Evolutionary conservation across 1,140 invertebrate species (phyloP), one percentile per base, ranked within the genome.

Genomic region (Listronotus bonariensis): DNA sequence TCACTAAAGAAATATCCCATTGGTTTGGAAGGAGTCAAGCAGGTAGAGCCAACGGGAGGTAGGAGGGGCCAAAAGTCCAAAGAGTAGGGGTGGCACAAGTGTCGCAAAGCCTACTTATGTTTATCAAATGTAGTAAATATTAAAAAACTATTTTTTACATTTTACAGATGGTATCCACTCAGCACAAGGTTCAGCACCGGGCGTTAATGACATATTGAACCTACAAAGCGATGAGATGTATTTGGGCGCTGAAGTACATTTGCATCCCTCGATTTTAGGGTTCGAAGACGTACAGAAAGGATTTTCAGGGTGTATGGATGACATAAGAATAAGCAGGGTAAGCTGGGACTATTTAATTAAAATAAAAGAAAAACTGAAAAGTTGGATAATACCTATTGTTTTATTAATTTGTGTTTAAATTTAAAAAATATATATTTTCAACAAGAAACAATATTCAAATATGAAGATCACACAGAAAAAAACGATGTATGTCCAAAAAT

Each of bases 291-390:
- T 93, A 14, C 88, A 88, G 57, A 82, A 88, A 36, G 93, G 95
- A 1, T 96, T 96, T 75, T 82, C 92, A 58, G 95, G 95, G 1
- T 98, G 96, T 74, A 89, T 98, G 84, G 90, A 94, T 55, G 92
- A 96, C 71, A 86, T 97, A 8, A 84, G 88, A 36, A 85, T 97
- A 26, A 89, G 92, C 48, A 85, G 89, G 59, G 59, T 59, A 49
- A 59, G 40, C n/a, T 17, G 20, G n/a, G 5, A 26, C 20, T 26
- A 26, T 26, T n/a, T n/a, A n/a, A n/a, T n/a, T n/a, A n/a, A n/a
- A n/a, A n/a, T n/a, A n/a, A n/a, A n/a, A n/a, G n/a, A n/a, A n/a
- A n/a, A n/a, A n/a, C n/a, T n/a, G n/a, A n/a, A n/a, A n/a, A n/a
- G n/a, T n/a, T n/a, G n/a, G n/a, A n/a, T n/a, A n/a, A n/a, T n/a